phyloP scores from a whole-genome alignment of 1,140 invertebrate genomes.

The Ceratina australensis region DNA sequence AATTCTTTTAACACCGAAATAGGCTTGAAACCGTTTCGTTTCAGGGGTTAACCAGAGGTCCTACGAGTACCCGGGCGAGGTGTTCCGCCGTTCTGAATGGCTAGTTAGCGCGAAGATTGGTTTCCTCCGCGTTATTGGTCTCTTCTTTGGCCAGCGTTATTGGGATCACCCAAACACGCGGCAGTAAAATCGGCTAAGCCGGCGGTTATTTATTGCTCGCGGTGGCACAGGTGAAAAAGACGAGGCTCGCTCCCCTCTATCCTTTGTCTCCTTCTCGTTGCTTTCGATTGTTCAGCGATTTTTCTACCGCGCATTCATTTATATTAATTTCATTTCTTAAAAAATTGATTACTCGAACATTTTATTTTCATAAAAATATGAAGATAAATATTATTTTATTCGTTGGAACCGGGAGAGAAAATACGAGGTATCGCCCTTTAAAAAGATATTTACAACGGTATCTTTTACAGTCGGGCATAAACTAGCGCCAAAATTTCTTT shows the following conservation, averaged over 20 bases:
- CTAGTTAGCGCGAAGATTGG: slow-evolving; percentile 79
- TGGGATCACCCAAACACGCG: slow-evolving; percentile 74
- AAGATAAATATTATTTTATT: no score
- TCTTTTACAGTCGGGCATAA: no score
- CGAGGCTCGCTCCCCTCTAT: slow-evolving; percentile 45
- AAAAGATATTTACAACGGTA: no score
- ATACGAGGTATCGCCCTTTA: no score
- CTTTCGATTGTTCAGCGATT: slow-evolving; percentile 10
- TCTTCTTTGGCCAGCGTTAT: slow-evolving; percentile 69
- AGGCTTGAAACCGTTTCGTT: slow-evolving; percentile 68
- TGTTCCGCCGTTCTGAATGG: slow-evolving; percentile 70
- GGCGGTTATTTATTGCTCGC: slow-evolving; percentile 80
- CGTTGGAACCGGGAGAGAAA: no score
- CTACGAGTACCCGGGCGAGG: slow-evolving; percentile 69
- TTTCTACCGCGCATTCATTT: background rate
- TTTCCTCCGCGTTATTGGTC: slow-evolving; percentile 73
- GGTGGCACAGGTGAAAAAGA: slow-evolving; percentile 78
- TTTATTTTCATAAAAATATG: no score
- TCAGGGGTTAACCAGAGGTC: slow-evolving; percentile 78
- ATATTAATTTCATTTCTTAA: no score
- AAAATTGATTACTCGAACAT: no score
- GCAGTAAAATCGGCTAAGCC: slow-evolving; percentile 79
- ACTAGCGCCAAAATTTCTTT: background rate
- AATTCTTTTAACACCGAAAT: slow-evolving; percentile 63
- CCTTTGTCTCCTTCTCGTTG: slow-evolving; percentile 3